Evolutionary conservation across 2,888 invertebrate genomes (phyloP).

Genomic region (Epinotia ramella): DNA sequence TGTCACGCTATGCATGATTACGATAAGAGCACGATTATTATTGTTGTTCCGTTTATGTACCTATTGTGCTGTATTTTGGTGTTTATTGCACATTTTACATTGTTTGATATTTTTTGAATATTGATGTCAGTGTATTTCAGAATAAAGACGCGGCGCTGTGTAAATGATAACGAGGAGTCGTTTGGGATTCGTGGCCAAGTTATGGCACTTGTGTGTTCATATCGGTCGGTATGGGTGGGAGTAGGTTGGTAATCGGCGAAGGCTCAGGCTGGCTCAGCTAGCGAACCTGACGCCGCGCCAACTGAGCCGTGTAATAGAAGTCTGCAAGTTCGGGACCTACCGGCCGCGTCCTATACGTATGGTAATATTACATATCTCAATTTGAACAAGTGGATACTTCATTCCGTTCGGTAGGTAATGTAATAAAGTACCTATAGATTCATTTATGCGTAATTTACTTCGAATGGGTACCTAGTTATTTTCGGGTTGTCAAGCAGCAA

Average conservation of each 20-base stretch:
- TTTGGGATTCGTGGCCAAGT: neutral
- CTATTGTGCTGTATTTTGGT: conserved; percentile 71
- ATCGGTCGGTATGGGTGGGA: conserved; percentile 48
- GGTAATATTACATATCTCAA: conserved; percentile 45
- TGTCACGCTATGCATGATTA: conserved; percentile 84
- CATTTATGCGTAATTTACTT: neutral
- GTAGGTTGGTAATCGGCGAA: conserved; percentile 65
- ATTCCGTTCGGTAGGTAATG: neutral
- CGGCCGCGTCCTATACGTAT: conserved; percentile 51
- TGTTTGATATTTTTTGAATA: conserved; percentile 29
- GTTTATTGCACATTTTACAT: conserved; percentile 71
- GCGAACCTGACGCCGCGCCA: conserved; percentile 71
- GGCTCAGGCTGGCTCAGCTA: conserved; percentile 68
- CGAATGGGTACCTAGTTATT: neutral
- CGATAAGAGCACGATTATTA: conserved; percentile 79
- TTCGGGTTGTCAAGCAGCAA: neutral
- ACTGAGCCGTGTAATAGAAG: conserved; percentile 80
- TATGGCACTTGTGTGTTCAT: conserved; percentile 23
- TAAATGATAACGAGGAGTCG: neutral
- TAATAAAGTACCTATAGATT: neutral
- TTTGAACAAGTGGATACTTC: conserved; percentile 40
- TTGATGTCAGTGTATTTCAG: conserved; percentile 44
- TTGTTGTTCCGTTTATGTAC: conserved; percentile 65
- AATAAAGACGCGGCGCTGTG: conserved; percentile 13
- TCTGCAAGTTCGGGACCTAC: conserved; percentile 62